Base-by-base conservation (phyloP, 2,113 vertebrate species). In the Bettongia penicillata region DNA sequence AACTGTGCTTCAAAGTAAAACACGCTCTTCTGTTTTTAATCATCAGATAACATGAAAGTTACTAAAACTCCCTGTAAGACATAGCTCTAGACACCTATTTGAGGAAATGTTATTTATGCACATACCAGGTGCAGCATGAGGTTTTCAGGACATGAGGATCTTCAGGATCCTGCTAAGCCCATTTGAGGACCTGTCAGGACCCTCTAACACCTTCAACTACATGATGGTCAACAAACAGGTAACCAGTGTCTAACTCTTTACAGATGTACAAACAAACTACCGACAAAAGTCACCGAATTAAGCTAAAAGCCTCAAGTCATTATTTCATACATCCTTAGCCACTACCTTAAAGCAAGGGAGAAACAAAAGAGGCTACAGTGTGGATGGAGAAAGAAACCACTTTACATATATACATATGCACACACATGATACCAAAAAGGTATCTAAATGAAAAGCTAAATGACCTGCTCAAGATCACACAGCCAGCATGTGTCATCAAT, bases 211-310 rank as follows among this genome's bases (percentile, higher is more conserved):
- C 89, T 49, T n/a, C 5, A 31, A 0, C 37, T 90, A 14, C 8
- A 28, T 0, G 24, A 95, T 91, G 91, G 51, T 37, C 24, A 84
- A 89, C 10, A 26, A 49, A 55, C 8, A 94, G 55, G 37, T 5
- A 7, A 43, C 37, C 49, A 47, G 48, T 53, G 28, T 84, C 50
- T 91, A 31, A 28, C 53, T 91, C 50, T 47, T 55, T 51, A 55
- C 52, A 92, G 51, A 49, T 91, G 50, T 92, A 52, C 53, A 94
- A n/a, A 91, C 52, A 94, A 94, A 90, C 25, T 90, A 93, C 51
- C 22, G 91, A 28, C 6, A 47, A 91, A 57, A 14, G 95, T 93
- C 50, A 93, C 68, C 37, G 93, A 68, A 94, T 8, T 91, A 47
- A 95, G 14, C 37, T 48, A 28, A 53, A 90, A 94, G 11, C 90